Base-by-base conservation (phyloP, 2,797 vertebrate species). In the Decapterus maruadsi region DNA sequence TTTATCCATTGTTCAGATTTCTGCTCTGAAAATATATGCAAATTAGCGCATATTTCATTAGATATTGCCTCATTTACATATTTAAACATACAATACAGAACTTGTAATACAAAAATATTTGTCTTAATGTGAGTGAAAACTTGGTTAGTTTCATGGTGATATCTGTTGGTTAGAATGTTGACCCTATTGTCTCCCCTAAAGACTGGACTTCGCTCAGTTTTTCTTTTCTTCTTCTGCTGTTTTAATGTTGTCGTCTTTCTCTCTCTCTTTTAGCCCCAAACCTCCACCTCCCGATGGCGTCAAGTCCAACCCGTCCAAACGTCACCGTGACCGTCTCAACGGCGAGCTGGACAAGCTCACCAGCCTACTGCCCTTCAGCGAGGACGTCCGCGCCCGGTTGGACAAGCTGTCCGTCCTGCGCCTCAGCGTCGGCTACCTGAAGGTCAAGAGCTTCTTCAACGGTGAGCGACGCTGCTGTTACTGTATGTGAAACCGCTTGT, bases 291-390 rank as follows among this genome's bases (percentile, higher is more conserved):
- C 82, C 0, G 93, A 96, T 68, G 95, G 90, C 2, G n/a, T 77
- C 75, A 96, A 96, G 78, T 96, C 96, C 57, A 97, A 95, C 89
- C 96, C 96, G 0, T 97, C 96, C 77, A 97, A 97, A 76, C 89
- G 94, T 6, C 96, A 97, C 85, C 85, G 94, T 1, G 96, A 96
- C 43, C 91, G 94, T 0, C 94, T 97, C 56, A 97, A 96, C 57
- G 86, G 94, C 1, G 96, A 97, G 81, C 92, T 97, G 89, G 94
- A 81, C 90, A 95, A 90, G 77, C 93, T 97, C 90, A 96, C 93
- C 12, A 92, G 78, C 67, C 90, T 97, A 88, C 91, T 97, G 84
- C 96, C 96, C 29, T 97, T 97, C 93, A 85, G 89, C 0, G 94
- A 96, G 67, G 96, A 97, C 14, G 93, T 96, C 14, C 1, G 89